These are phyloP conservation scores for Nothocercus julius DNA, from an alignment of 2,113 vertebrate species.

Conservation along the genomic window DNA sequence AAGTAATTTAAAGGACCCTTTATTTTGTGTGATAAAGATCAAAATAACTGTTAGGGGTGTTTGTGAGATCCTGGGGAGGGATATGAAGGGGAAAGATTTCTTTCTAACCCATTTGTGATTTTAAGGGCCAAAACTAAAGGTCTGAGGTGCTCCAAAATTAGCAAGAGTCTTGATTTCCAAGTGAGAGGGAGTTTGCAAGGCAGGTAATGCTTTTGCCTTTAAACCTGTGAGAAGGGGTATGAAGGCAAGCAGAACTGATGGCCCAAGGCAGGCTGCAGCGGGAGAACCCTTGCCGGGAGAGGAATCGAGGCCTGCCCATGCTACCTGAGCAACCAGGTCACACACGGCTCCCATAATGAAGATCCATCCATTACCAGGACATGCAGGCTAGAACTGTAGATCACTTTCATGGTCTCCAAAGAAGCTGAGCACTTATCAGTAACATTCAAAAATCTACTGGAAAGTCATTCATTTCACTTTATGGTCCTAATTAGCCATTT, in stretches of 20 bases:
- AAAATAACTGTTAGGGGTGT: slow-evolving; percentile 33
- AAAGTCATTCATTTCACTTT: slow-evolving; percentile 89
- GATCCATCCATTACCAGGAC: slow-evolving; percentile 80
- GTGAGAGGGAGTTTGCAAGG: slow-evolving; percentile 49
- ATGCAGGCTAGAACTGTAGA: slow-evolving; percentile 68
- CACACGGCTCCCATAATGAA: slow-evolving; percentile 78
- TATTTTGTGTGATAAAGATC: slow-evolving; percentile 34
- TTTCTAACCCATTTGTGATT: slow-evolving; percentile 43
- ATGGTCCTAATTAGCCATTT: slow-evolving; percentile 89
- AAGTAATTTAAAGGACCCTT: slow-evolving; percentile 40
- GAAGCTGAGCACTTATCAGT: slow-evolving; percentile 83
- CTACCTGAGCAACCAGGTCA: slow-evolving; percentile 88
- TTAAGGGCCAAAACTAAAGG: slow-evolving; percentile 63
- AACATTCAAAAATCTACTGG: slow-evolving; percentile 85
- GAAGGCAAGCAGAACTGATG: slow-evolving; percentile 77
- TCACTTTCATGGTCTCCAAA: slow-evolving; percentile 85
- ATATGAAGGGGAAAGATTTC: slow-evolving; percentile 24
- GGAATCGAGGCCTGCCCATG: slow-evolving; percentile 80
- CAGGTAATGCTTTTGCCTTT: slow-evolving; percentile 68
- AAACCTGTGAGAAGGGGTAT: slow-evolving; percentile 69
- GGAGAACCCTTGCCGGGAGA: slow-evolving; percentile 78
- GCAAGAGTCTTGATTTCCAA: slow-evolving; percentile 59
- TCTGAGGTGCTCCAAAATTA: slow-evolving; percentile 54
- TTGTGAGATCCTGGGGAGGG: slow-evolving; percentile 28
- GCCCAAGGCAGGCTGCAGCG: slow-evolving; percentile 73